These are phyloP conservation scores for Lagodon rhomboides DNA, from an alignment of 2,797 vertebrate species.

Conservation along the genomic window DNA sequence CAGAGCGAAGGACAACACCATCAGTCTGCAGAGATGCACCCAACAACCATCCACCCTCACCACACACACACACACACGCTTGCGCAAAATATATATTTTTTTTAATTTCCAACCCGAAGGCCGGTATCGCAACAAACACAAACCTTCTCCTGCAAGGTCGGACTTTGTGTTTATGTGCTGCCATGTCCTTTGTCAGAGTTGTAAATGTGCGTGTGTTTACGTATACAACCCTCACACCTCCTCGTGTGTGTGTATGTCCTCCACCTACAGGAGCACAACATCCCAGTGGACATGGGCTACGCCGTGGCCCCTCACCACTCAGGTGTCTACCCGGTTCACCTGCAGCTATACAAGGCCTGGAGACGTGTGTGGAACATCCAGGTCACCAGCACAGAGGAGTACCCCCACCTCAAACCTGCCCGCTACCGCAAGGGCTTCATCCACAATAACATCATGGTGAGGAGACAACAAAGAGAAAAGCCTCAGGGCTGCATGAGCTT, in stretches of 20 bases:
- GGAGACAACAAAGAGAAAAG: slow-evolving; percentile 47
- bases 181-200: slow-evolving; percentile 53
- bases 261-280: slow-evolving; percentile 90
- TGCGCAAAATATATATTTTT: slow-evolving; percentile 56
- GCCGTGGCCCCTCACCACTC: slow-evolving; percentile 98
- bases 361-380: slow-evolving; percentile 95
- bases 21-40: slow-evolving; percentile 73
- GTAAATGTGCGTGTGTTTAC: slow-evolving; percentile 57
- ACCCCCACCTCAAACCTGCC: slow-evolving; percentile 97
- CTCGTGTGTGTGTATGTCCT: slow-evolving; percentile 6
- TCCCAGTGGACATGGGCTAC: slow-evolving; percentile 94
- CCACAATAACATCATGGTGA: slow-evolving; percentile 96
- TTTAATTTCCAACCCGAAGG: slow-evolving; percentile 71
- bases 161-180: slow-evolving; percentile 50
- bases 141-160: slow-evolving; percentile 66
- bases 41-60: slow-evolving; percentile 59
- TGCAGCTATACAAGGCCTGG: slow-evolving; percentile 97
- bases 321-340: slow-evolving; percentile 95
- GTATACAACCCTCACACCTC: slow-evolving; percentile 43
- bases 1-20: slow-evolving; percentile 82
- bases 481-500: background rate
- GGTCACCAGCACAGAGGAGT: slow-evolving; percentile 98
- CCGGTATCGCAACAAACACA: slow-evolving; percentile 67
- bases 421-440: slow-evolving; percentile 96
- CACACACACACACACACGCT: slow-evolving; percentile 42